Base-by-base conservation (phyloP, 2,797 vertebrate genomes). In the Periophthalmus magnuspinnatus region DNA sequence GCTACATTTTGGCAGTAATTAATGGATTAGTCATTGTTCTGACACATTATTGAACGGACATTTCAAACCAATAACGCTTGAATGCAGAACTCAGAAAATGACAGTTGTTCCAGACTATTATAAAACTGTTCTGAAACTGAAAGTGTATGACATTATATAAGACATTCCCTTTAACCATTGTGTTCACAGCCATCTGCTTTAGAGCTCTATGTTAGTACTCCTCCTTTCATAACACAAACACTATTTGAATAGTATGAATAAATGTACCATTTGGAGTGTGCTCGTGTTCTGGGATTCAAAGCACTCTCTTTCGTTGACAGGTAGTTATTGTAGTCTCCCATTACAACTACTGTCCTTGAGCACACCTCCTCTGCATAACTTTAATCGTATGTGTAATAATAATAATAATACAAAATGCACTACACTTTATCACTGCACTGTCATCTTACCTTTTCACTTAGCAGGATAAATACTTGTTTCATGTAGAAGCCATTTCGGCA, bases 381-480 rank as follows among this genome's bases (percentile, higher is more conserved):
- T 69, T 82, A 77, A 86, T 75, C 80, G 75, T 77, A 74, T 71
- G 72, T 63, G 77, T n/a, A n/a, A n/a, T 64, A 81, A 71, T 69
- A 85, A 86, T 60, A 32, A 36, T 75, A 74, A 82, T 45, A 22
- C 19, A 85, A 65, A 82, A 81, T 70, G 57, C 59, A 70, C 58
- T 16, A 69, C 55, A 38, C 41, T 78, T 57, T 71, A 81, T 84
- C 77, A 75, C 65, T 72, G 63, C 62, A 59, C 75, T 77, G 79
- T 77, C 84, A 82, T 13, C 62, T 62, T 58, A 78, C 79, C 72
- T 85, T 82, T 89, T 89, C 87, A 89, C 83, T 91, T 88, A 86
- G 76, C 74, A 80, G 85, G 79, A 87, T 88, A 89, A 89, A 86
- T 86, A 87, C 83, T 74, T 78, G 65, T 81, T 89, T 82, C 84